Evolutionary conservation across 2,113 vertebrate genomes (phyloP).

Genomic region (Dasyurus viverrinus): DNA sequence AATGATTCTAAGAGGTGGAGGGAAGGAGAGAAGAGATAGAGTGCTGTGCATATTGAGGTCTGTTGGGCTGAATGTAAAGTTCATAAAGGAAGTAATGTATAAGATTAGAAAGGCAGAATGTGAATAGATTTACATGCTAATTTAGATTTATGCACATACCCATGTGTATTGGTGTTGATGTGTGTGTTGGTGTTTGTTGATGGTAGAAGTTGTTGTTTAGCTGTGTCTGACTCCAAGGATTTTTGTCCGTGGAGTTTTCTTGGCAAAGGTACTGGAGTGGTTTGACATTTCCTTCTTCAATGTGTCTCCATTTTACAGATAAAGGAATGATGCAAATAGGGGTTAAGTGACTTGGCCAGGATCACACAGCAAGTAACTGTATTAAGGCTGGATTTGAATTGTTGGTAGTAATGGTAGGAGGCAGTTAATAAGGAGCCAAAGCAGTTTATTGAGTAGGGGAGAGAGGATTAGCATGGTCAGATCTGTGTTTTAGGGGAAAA

Average conservation of each 20-base stretch:
- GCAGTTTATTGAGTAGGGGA: background rate
- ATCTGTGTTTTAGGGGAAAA: background rate
- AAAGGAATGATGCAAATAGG: background rate
- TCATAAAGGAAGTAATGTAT: background rate
- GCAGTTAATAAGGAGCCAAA: background rate
- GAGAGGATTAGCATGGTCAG: background rate
- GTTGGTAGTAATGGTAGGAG: background rate
- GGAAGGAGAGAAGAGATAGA: background rate
- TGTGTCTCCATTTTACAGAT: background rate
- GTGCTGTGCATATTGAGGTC: background rate
- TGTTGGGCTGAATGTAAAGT: background rate
- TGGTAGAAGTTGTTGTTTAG: background rate
- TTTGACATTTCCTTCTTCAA: background rate
- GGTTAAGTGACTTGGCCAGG: background rate
- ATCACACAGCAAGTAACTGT: background rate
- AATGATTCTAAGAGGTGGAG: background rate
- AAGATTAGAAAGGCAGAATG: background rate
- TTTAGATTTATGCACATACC: background rate
- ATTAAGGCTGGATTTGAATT: background rate
- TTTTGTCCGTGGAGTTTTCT: background rate
- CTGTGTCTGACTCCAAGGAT: background rate
- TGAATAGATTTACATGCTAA: background rate
- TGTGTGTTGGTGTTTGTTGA: background rate
- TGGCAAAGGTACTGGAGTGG: background rate
- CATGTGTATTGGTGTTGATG: no score